Conservation (phyloP, 2,888 invertebrate species). For the Oscheius sp. region DNA sequence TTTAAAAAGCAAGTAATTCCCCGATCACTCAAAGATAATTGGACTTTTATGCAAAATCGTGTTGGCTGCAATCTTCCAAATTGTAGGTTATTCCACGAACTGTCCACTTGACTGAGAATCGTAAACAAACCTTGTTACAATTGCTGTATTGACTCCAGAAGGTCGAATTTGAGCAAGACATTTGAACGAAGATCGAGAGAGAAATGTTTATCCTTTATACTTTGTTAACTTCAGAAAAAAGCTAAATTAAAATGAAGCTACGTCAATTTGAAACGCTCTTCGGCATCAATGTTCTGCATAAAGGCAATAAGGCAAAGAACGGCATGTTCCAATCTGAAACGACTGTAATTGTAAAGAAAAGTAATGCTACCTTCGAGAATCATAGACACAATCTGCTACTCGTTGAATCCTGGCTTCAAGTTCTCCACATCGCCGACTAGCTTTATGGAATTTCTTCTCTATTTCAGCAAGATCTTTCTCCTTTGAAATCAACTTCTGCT, state of each 20-base stretch:
- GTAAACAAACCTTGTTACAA: too few species aligned
- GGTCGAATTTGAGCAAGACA: too few species aligned
- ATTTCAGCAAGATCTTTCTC: constrained; percentile 7
- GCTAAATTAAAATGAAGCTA: not conserved
- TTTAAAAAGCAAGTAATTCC: too few species aligned
- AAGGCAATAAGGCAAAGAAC: constrained; percentile 38
- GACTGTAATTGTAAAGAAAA: not conserved
- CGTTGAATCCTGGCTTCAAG: constrained; percentile 39
- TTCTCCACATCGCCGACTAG: constrained; percentile 14
- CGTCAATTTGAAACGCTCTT: constrained; percentile 34
- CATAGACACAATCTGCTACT: constrained; percentile 46
- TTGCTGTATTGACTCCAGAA: too few species aligned
- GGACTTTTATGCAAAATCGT: too few species aligned
- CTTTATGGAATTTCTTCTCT: constrained; percentile 10
- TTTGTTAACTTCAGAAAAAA: too few species aligned
- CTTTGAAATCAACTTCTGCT: constrained; percentile 25
- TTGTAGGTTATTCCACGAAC: too few species aligned
- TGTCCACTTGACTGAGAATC: too few species aligned
- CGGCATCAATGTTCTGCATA: constrained; percentile 41
- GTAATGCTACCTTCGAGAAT: constrained; percentile 31
- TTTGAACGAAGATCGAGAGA: too few species aligned
- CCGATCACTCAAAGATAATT: too few species aligned
- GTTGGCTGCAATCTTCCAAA: too few species aligned
- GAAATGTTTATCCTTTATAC: too few species aligned
- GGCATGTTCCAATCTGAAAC: constrained; percentile 37